phyloP scores from a whole-genome alignment of 2,888 invertebrate genomes.

The Nyleta sp. region DNA sequence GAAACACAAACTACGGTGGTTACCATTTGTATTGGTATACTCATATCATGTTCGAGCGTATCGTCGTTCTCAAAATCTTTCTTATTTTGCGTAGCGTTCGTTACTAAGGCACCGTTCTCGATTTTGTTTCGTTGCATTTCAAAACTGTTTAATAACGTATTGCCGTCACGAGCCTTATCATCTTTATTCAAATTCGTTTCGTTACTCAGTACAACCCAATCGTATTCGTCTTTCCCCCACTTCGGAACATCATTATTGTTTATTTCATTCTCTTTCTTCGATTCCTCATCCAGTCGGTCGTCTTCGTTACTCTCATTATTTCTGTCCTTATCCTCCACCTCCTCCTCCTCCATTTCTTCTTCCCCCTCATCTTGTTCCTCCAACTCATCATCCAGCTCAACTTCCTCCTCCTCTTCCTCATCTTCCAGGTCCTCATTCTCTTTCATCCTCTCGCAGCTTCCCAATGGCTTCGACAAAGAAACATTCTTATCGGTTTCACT shows the following conservation, averaged over 20 bases:
- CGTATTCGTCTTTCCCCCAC: constrained; percentile 69
- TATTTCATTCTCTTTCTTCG: constrained; percentile 36
- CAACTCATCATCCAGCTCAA: constrained; percentile 4
- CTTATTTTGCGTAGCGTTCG: constrained; percentile 71
- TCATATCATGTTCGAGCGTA: constrained; percentile 73
- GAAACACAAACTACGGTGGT: constrained; percentile 82
- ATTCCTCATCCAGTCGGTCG: not conserved
- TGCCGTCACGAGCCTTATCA: constrained; percentile 66
- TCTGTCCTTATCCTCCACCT: not conserved
- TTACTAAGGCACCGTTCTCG: constrained; percentile 71
- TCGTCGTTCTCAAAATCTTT: constrained; percentile 70
- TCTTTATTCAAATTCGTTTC: constrained; percentile 65
- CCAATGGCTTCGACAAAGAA: constrained; percentile 15
- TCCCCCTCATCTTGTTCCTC: not conserved
- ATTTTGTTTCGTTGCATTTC: constrained; percentile 60
- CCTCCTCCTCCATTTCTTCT: not conserved
- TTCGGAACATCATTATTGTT: constrained; percentile 63
- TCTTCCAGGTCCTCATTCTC: constrained; percentile 26
- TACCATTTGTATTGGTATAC: constrained; percentile 81
- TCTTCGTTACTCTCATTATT: constrained; percentile 6
- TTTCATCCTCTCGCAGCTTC: not conserved
- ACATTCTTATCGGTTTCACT: constrained; percentile 69
- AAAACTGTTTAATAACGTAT: constrained; percentile 26
- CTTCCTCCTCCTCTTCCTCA: constrained; percentile 18
- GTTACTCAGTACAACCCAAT: constrained; percentile 47